Conservation (phyloP, 30 jellyfish, hydroid and myxozoan genomes). For the Pseudorhiza aurosa region DNA sequence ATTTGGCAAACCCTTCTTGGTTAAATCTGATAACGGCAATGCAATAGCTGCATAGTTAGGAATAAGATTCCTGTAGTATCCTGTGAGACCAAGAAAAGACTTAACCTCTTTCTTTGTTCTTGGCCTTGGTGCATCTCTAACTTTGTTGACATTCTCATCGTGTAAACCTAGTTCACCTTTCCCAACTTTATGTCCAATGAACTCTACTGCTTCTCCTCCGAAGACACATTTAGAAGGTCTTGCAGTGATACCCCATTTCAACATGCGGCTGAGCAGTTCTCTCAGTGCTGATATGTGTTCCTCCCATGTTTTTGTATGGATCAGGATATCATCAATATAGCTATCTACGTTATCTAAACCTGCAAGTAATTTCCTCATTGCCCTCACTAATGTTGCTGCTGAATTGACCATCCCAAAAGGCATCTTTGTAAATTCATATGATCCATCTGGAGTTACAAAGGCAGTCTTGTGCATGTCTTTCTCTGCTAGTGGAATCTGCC, state of each 20-base stretch:
- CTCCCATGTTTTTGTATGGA: conserved; percentile 55
- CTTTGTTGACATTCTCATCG: conserved; percentile 36
- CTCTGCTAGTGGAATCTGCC: conserved; percentile 47
- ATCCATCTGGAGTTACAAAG: conserved; percentile 46
- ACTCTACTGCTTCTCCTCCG: conserved; percentile 34
- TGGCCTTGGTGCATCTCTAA: conserved; percentile 55
- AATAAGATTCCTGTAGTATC: conserved; percentile 12
- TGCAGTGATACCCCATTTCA: conserved; percentile 51
- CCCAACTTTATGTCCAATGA: conserved; percentile 31
- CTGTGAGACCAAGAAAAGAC: conserved; percentile 47
- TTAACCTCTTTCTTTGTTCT: conserved; percentile 43
- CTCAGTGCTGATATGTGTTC: conserved; percentile 34
- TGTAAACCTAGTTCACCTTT: conserved; percentile 45
- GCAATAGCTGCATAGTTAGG: conserved; percentile 59
- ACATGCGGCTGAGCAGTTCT: conserved; percentile 30
- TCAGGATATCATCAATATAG: conserved; percentile 47
- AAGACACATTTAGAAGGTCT: conserved; percentile 30
- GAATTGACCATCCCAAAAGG: conserved; percentile 53
- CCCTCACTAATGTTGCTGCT: conserved; percentile 43
- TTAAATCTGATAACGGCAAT: conserved; percentile 40
- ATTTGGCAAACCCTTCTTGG: conserved; percentile 39
- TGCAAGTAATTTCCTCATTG: conserved; percentile 37
- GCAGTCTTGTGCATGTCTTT: conserved; percentile 21
- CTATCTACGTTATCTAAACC: conserved; percentile 31
- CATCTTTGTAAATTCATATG: conserved; percentile 31